Evolutionary conservation across 2,113 vertebrate species (phyloP).

Genomic region (Cnemophilus loriae): DNA sequence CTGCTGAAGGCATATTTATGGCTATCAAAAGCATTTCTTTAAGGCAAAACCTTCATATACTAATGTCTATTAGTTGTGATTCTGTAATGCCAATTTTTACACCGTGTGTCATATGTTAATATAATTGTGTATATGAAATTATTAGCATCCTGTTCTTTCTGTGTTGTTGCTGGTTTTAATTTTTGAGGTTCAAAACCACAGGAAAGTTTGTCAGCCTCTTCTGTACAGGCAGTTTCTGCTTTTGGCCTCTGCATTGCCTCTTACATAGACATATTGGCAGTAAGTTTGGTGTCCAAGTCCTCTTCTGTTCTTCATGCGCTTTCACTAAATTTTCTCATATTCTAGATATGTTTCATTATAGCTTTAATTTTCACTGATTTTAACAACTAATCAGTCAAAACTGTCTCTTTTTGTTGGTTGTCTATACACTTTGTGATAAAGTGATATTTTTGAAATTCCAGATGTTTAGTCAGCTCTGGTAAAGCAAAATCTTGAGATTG

Average conservation of each 20-base stretch:
- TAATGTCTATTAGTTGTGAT: background rate
- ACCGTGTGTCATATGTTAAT: background rate
- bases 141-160: background rate
- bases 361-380: background rate
- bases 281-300: background rate
- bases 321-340: background rate
- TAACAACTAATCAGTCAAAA: background rate
- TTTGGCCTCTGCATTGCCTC: background rate
- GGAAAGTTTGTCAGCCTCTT: background rate
- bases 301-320: background rate
- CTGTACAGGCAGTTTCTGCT: background rate
- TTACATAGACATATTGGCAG: background rate
- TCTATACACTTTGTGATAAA: background rate
- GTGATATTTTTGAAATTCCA: background rate
- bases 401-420: background rate
- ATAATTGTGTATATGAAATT: background rate
- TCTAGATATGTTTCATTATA: background rate
- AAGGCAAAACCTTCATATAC: background rate
- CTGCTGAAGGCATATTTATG: background rate
- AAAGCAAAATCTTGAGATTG: background rate
- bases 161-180: background rate
- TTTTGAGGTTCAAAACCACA: background rate
- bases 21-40: background rate
- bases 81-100: background rate
- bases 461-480: background rate